These are phyloP conservation scores for Amblyraja radiata DNA, from an alignment of 2,797 vertebrate species.

Conservation along the genomic window DNA sequence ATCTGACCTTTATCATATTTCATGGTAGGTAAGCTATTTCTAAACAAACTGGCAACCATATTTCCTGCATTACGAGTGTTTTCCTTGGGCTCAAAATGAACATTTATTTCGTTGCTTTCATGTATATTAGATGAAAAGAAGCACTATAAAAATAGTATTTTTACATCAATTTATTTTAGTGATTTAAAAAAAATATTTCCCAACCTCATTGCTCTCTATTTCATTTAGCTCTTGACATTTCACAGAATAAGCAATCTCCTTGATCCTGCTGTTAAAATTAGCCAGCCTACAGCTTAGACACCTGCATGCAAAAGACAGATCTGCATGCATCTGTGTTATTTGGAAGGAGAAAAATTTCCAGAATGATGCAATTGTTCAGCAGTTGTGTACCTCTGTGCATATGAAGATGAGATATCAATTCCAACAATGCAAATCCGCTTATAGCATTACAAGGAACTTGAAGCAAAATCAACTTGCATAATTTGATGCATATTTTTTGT, in stretches of 20 bases:
- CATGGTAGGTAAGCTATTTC: not conserved
- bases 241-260: not conserved
- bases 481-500: not conserved
- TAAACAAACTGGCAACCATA: not conserved
- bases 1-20: not conserved
- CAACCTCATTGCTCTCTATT: not conserved
- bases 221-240: not conserved
- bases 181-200: not conserved
- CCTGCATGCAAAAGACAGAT: not conserved
- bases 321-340: not conserved
- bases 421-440: not conserved
- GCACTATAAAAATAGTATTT: not conserved
- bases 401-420: not conserved
- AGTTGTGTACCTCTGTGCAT: not conserved
- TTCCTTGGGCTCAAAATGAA: no score
- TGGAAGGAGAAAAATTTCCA: not conserved
- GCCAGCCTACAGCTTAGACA: not conserved
- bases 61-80: not conserved
- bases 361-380: not conserved
- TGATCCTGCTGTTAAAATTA: not conserved
- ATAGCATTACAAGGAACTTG: not conserved
- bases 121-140: not conserved
- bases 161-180: not conserved
- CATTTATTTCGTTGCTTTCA: not conserved
- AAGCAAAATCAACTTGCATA: not conserved